A percentile compares a stretch with the other conserved stretches of the same genome.
phyloP scores from a whole-genome alignment of 2,888 invertebrate genomes.

The Dendrolimus pini region DNA sequence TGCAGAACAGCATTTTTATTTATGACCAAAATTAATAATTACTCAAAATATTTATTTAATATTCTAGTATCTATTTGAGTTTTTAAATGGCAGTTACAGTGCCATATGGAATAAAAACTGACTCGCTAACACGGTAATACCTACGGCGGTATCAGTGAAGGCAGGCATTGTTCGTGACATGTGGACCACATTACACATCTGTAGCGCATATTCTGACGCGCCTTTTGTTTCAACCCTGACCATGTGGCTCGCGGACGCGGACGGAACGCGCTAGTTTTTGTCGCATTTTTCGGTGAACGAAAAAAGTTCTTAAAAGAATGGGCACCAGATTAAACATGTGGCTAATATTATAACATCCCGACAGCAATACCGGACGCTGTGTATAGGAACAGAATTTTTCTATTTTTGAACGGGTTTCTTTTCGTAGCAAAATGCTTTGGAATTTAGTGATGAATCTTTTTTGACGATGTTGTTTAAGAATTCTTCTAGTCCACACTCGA shows the following conservation, averaged over 20 bases:
- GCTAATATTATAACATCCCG: slow-evolving; percentile 35
- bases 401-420: background rate
- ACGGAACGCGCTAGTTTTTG: slow-evolving; percentile 51
- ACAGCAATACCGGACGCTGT: slow-evolving; percentile 23
- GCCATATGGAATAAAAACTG: slow-evolving; percentile 20
- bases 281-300: slow-evolving; percentile 39
- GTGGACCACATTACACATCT: slow-evolving; percentile 57
- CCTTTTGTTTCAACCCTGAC: slow-evolving; percentile 57
- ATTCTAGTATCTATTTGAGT: background rate
- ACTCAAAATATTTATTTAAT: no score
- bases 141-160: slow-evolving; percentile 29
- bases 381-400: background rate
- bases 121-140: slow-evolving; percentile 22
- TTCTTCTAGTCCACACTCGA: background rate
- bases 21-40: no score
- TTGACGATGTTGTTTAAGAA: background rate
- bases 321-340: slow-evolving; percentile 31
- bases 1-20: no score
- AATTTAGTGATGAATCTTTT: background rate
- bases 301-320: slow-evolving; percentile 26
- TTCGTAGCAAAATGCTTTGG: background rate
- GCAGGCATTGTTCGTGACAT: slow-evolving; percentile 47
- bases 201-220: slow-evolving; percentile 64
- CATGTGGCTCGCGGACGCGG: slow-evolving; percentile 54
- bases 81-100: slow-evolving; percentile 1